Percentiles rank a stretch among this genome's conserved stretches.
Evolutionary conservation across 1,140 invertebrate species (phyloP).

Genomic region (Temnothorax nylanderi): DNA sequence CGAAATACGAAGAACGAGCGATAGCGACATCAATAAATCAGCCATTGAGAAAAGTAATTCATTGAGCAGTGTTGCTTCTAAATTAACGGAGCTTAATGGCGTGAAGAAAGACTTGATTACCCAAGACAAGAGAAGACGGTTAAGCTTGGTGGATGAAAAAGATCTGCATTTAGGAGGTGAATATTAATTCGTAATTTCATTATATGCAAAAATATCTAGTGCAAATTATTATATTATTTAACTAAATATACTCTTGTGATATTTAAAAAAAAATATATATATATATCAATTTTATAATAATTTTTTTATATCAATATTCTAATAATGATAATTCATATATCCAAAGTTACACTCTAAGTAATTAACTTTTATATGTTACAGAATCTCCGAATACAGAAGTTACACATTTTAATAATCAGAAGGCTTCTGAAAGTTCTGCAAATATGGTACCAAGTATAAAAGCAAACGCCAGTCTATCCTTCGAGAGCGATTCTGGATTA

Average conservation of each 20-base stretch:
- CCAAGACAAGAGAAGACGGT: constrained; percentile 82
- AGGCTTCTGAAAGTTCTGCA: constrained; percentile 71
- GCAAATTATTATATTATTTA: no score
- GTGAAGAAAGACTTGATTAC: constrained; percentile 82
- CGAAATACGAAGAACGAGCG: constrained; percentile 85
- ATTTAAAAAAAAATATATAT: no score
- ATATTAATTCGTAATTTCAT: not conserved
- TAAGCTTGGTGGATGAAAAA: constrained; percentile 84
- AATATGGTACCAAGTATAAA: constrained; percentile 68
- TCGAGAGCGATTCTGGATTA: constrained; percentile 73
- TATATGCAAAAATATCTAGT: no score
- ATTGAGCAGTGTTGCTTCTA: constrained; percentile 73
- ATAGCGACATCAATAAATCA: constrained; percentile 80
- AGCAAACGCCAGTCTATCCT: constrained; percentile 66
- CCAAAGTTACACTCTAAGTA: not conserved
- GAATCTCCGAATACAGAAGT: constrained; percentile 83
- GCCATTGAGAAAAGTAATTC: constrained; percentile 77
- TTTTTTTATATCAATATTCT: constrained; percentile 6
- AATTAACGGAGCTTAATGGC: constrained; percentile 82
- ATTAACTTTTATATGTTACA: constrained; percentile 71
- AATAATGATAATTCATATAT: not conserved
- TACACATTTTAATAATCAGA: constrained; percentile 79
- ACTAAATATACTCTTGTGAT: no score
- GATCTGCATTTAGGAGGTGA: constrained; percentile 83
- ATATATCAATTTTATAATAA: not conserved